A percentile compares a stretch with the other conserved stretches of the same genome.
Evolutionary conservation across 2,888 invertebrate species (phyloP).

Genomic region (Clunio marinus): DNA sequence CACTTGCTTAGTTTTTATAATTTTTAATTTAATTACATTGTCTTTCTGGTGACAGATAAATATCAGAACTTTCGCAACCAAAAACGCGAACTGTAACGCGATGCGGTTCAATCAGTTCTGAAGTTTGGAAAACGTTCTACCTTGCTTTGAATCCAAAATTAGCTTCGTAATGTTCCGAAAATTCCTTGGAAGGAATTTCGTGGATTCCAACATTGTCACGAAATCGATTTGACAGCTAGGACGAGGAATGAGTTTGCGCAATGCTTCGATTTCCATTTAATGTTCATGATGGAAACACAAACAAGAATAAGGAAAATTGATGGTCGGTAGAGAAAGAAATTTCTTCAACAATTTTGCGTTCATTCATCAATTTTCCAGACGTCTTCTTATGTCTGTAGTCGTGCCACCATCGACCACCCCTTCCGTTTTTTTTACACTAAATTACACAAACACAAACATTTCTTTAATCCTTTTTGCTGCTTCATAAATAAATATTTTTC

Average conservation of each 20-base stretch:
- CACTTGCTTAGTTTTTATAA: not conserved
- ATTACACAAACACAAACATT: slow-evolving; percentile 19
- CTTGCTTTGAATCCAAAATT: not conserved
- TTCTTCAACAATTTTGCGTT: slow-evolving; percentile 15
- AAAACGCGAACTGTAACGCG: slow-evolving; percentile 29
- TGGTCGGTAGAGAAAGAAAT: not conserved
- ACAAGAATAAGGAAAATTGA: not conserved
- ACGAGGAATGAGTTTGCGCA: not conserved
- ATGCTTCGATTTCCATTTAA: slow-evolving; percentile 3
- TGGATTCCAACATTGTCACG: too few relatives aligned
- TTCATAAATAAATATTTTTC: not conserved
- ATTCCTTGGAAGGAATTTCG: not conserved
- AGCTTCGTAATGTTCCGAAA: not conserved
- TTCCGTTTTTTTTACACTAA: not conserved
- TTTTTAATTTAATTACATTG: slow-evolving; percentile 20
- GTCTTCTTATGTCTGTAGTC: not conserved
- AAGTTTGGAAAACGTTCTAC: not conserved
- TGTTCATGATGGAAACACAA: not conserved
- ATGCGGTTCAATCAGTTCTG: slow-evolving; percentile 39
- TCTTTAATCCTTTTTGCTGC: not conserved
- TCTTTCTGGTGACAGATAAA: not conserved
- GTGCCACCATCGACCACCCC: not conserved
- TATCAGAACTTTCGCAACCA: not conserved
- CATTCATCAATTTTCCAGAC: slow-evolving; percentile 29
- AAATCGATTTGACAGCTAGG: slow-evolving; percentile 21